A percentile compares a stretch with the other conserved stretches of the same genome.
phyloP scores from a whole-genome alignment of 2,113 vertebrate genomes.

The Cariama cristata region DNA sequence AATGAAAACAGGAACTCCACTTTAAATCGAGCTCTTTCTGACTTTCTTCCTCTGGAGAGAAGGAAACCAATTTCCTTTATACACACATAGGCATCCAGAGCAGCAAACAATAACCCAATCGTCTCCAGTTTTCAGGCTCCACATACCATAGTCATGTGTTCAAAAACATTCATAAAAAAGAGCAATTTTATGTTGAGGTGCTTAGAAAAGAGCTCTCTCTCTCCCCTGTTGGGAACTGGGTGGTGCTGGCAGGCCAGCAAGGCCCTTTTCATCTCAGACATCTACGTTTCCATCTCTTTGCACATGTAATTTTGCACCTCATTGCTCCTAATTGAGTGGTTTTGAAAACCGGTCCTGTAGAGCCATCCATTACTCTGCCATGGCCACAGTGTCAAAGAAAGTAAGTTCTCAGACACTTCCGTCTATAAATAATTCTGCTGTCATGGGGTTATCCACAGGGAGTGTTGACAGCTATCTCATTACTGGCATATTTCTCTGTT shows the following conservation, averaged over 20 bases:
- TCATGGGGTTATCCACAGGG: not conserved
- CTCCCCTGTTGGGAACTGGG: not conserved
- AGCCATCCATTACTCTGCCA: constrained; percentile 35
- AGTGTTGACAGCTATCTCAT: constrained; percentile 13
- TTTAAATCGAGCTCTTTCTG: not conserved
- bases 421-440: constrained; percentile 52
- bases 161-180: not conserved
- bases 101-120: not conserved
- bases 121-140: not conserved
- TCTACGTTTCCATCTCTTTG: not conserved
- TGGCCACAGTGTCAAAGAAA: not conserved
- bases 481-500: not conserved
- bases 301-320: constrained; percentile 64
- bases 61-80: not conserved
- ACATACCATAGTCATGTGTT: not conserved
- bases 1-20: not conserved
- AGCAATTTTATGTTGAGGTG: not conserved
- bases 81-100: not conserved
- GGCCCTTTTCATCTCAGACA: not conserved
- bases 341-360: not conserved
- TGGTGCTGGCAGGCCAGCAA: not conserved
- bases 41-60: not conserved
- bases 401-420: constrained; percentile 26
- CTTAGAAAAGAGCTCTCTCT: not conserved
- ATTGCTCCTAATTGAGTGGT: constrained; percentile 58